Evolutionary conservation across 2,888 invertebrate genomes (phyloP).

Genomic region (Laothoe populi): DNA sequence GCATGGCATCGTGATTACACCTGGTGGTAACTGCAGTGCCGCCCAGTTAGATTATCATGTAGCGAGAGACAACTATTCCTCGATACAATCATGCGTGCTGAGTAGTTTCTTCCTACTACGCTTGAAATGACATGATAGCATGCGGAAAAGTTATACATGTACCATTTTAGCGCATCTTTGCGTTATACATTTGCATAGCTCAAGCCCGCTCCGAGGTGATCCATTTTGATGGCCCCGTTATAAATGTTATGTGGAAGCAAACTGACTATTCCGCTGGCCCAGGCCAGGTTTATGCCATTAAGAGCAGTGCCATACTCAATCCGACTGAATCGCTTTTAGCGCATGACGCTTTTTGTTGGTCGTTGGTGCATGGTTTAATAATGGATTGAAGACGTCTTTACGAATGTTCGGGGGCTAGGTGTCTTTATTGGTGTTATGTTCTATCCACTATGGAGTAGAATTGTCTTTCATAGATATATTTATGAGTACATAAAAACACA

Average conservation of each 20-base stretch:
- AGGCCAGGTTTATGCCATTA: conserved; percentile 63
- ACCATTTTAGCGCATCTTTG: too few species aligned
- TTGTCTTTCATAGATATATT: too few species aligned
- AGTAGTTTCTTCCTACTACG: too few species aligned
- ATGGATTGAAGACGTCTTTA: conserved; percentile 3
- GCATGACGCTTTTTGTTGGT: conserved; percentile 43
- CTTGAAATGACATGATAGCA: too few species aligned
- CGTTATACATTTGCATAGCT: background rate
- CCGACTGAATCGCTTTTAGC: conserved; percentile 59
- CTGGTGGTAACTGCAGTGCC: too few species aligned
- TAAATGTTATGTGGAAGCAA: conserved; percentile 54
- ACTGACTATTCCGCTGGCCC: conserved; percentile 49
- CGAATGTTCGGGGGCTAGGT: background rate
- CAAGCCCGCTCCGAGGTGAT: conserved; percentile 7
- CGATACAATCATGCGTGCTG: too few species aligned
- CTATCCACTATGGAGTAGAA: too few species aligned
- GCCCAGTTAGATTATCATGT: too few species aligned
- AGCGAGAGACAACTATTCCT: too few species aligned
- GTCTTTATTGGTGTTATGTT: background rate
- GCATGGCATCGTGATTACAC: too few species aligned
- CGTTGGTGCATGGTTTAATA: conserved; percentile 40
- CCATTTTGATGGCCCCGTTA: conserved; percentile 40
- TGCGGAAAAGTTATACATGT: too few species aligned
- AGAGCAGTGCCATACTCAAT: conserved; percentile 55
- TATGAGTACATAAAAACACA: too few species aligned